Conservation (phyloP, 2,113 vertebrate species). For the Eurypyga helias region DNA sequence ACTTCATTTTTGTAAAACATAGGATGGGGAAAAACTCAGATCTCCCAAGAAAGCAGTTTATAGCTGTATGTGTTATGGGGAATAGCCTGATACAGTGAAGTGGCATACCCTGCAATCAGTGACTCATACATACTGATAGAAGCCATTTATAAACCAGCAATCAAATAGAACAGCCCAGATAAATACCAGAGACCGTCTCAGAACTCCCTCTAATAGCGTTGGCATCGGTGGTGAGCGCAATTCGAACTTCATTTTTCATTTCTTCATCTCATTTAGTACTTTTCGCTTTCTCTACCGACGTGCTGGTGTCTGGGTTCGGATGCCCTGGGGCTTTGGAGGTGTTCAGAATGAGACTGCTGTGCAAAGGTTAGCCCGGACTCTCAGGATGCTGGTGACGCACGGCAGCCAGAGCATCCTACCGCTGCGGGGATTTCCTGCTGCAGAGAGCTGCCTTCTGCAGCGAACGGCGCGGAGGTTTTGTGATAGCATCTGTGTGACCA, state of each 20-base stretch:
- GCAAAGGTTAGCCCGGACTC: neutral
- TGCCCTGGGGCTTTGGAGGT: neutral
- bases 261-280: neutral
- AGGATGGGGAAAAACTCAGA: neutral
- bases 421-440: neutral
- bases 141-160: neutral
- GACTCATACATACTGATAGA: neutral
- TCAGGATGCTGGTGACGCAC: neutral
- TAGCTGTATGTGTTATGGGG: neutral
- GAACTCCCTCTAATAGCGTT: neutral
- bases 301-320: neutral
- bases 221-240: neutral
- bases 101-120: neutral
- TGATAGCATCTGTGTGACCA: neutral
- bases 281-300: neutral
- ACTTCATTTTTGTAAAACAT: neutral
- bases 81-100: neutral
- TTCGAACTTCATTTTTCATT: neutral
- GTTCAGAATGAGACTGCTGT: neutral
- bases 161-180: neutral
- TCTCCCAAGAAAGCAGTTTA: neutral
- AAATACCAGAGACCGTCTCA: neutral
- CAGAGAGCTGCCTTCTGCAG: neutral
- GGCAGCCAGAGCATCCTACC: neutral
- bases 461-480: neutral